phyloP scores from a whole-genome alignment of 2,797 vertebrate species.

The Miichthys miiuy region DNA sequence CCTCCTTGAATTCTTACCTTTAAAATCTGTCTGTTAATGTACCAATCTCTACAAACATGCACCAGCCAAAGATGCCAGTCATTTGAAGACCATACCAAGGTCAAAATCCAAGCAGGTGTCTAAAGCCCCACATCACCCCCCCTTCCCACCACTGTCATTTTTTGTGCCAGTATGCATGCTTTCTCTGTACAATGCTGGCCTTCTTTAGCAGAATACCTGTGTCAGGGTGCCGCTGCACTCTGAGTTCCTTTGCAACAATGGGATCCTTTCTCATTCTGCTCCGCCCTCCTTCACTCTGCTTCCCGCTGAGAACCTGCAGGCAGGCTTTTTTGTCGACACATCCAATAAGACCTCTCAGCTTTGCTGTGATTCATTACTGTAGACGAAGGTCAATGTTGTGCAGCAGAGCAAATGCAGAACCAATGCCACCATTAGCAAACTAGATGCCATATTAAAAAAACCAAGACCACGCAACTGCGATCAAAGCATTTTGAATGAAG shows the following conservation, averaged over 20 bases:
- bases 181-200: conserved; percentile 79
- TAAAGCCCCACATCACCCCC: conserved; percentile 29
- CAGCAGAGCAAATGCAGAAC: conserved; percentile 45
- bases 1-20: neutral
- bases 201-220: conserved; percentile 87
- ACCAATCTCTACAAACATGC: conserved; percentile 27
- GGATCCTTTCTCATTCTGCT: conserved; percentile 80
- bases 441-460: conserved; percentile 34
- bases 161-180: conserved; percentile 53
- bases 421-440: neutral
- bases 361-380: conserved; percentile 62
- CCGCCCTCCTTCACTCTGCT: conserved; percentile 66
- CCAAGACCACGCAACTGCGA: conserved; percentile 4
- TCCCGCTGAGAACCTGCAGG: conserved; percentile 65
- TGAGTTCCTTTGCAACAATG: conserved; percentile 81
- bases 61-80: conserved; percentile 34
- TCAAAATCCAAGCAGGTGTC: conserved; percentile 77
- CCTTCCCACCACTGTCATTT: conserved; percentile 21
- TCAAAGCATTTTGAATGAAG: conserved; percentile 33
- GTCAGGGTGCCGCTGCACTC: conserved; percentile 80
- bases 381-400: conserved; percentile 55
- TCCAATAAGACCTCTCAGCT: conserved; percentile 62
- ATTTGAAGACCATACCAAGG: conserved; percentile 34
- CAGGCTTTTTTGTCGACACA: conserved; percentile 62
- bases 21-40: neutral